These are phyloP conservation scores for Drosophila takahashii DNA, from an alignment of 1,140 invertebrate species.

Conservation along the genomic window DNA sequence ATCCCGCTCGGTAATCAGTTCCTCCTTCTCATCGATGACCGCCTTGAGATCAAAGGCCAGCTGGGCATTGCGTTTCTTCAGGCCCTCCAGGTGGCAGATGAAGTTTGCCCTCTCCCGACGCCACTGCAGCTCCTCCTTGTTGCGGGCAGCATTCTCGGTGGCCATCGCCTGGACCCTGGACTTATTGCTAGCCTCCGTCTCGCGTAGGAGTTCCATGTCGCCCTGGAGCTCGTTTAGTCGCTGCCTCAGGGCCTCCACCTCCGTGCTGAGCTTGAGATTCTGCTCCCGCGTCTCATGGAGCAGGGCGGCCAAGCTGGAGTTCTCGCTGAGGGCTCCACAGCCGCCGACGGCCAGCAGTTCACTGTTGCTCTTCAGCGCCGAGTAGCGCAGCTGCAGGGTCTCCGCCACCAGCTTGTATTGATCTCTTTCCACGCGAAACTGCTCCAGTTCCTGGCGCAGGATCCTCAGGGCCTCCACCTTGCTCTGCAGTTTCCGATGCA, in stretches of 20 bases:
- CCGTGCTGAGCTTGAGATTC: slow-evolving; percentile 89
- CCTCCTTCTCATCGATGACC: slow-evolving; percentile 94
- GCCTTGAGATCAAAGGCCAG: slow-evolving; percentile 88
- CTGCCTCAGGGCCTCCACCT: slow-evolving; percentile 89
- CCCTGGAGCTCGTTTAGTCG: slow-evolving; percentile 90
- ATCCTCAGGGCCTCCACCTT: slow-evolving; percentile 92
- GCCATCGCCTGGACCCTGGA: slow-evolving; percentile 67
- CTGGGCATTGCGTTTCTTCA: slow-evolving; percentile 87
- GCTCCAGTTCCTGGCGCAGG: slow-evolving; percentile 91
- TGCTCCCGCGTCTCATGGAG: slow-evolving; percentile 88
- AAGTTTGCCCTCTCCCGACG: slow-evolving; percentile 88
- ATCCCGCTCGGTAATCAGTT: slow-evolving; percentile 92
- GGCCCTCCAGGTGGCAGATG: slow-evolving; percentile 89
- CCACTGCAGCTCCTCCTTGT: slow-evolving; percentile 82
- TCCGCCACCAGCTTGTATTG: slow-evolving; percentile 93
- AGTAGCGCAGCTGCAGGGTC: slow-evolving; percentile 89
- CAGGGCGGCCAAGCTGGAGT: slow-evolving; percentile 77
- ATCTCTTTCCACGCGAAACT: slow-evolving; percentile 91
- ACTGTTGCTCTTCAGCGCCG: slow-evolving; percentile 85
- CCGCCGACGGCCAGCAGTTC: slow-evolving; percentile 48
- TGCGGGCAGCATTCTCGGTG: slow-evolving; percentile 57
- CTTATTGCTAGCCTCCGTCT: slow-evolving; percentile 55
- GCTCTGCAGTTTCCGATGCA: slow-evolving; percentile 90
- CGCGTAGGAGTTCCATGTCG: slow-evolving; percentile 88
- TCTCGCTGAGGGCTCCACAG: slow-evolving; percentile 62